Percentiles rank a stretch among this genome's conserved stretches.
Evolutionary conservation across 2,113 vertebrate genomes (phyloP).

Genomic region (Varanus komodoensis): DNA sequence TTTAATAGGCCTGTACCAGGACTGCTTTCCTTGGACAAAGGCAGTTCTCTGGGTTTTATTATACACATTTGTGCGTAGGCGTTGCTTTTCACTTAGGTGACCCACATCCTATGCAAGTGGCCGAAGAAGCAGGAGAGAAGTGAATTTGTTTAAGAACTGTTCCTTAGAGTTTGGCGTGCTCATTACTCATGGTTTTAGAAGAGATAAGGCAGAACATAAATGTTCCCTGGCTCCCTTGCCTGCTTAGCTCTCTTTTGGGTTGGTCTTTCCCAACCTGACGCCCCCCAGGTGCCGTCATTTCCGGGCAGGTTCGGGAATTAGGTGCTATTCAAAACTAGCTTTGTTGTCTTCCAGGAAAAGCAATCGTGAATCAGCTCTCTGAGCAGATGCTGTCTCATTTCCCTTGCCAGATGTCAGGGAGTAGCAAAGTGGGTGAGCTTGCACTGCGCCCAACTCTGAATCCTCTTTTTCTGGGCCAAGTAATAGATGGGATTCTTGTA

Average conservation of each 20-base stretch:
- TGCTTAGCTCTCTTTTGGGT: not conserved
- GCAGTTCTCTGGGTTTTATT: not conserved
- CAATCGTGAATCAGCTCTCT: conserved; percentile 38
- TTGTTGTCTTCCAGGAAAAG: conserved; percentile 31
- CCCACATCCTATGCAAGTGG: not conserved
- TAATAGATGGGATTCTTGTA: not conserved
- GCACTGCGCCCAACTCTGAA: conserved; percentile 33
- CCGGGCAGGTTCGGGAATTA: not conserved
- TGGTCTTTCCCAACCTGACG: too few species aligned
- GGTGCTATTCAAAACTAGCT: conserved; percentile 40
- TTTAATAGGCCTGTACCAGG: too few species aligned
- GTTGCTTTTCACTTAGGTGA: not conserved
- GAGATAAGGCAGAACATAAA: not conserved
- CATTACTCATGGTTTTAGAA: not conserved
- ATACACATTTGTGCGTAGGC: not conserved
- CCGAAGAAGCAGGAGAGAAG: not conserved
- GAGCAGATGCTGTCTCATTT: conserved; percentile 57
- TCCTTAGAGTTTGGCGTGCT: conserved; percentile 1
- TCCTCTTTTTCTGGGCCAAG: not conserved
- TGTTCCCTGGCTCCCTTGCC: conserved; percentile 6
- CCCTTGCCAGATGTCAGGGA: conserved; percentile 54
- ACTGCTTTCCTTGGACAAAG: not conserved
- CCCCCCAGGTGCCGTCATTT: too few species aligned
- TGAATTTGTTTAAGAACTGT: not conserved
- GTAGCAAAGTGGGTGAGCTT: conserved; percentile 34